Conservation (phyloP, 2,888 invertebrate species). For the Amiota mariae region DNA sequence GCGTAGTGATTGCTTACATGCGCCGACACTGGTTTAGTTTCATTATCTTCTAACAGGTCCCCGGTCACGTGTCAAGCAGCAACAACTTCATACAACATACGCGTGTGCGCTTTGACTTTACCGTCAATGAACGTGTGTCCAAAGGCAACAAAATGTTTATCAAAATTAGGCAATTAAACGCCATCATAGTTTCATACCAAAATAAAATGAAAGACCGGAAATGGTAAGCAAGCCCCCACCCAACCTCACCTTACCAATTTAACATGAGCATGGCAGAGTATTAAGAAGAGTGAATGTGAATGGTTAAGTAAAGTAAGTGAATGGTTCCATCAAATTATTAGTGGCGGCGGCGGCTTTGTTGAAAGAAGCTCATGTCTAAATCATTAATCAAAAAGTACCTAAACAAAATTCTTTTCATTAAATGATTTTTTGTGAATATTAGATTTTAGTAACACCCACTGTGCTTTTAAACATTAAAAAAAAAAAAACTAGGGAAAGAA, state of each 20-base stretch:
- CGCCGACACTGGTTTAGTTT: background rate
- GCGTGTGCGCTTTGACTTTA: slow-evolving; percentile 16
- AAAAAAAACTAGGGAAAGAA: background rate
- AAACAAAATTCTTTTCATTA: too few species aligned
- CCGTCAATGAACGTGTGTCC: background rate
- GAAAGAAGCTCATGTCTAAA: too few species aligned
- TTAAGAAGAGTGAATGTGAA: background rate
- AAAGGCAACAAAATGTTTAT: background rate
- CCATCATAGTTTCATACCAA: too few species aligned
- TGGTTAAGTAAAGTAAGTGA: background rate
- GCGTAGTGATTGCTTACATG: background rate
- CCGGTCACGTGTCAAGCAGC: slow-evolving; percentile 14
- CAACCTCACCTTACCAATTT: too few species aligned
- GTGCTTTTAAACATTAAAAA: background rate
- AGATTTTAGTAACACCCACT: slow-evolving; percentile 15
- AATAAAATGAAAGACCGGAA: too few species aligned
- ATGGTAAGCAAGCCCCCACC: too few species aligned
- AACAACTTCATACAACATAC: background rate
- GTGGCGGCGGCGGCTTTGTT: too few species aligned
- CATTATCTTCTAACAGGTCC: background rate
- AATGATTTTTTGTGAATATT: background rate
- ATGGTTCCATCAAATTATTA: background rate
- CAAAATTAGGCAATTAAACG: background rate
- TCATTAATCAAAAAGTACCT: too few species aligned
- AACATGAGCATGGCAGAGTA: too few species aligned